A percentile compares a stretch with the other conserved stretches of the same genome.
These are phyloP conservation scores for Sceloporus undulatus DNA, from an alignment of 2,113 vertebrate species.

Conservation along the genomic window DNA sequence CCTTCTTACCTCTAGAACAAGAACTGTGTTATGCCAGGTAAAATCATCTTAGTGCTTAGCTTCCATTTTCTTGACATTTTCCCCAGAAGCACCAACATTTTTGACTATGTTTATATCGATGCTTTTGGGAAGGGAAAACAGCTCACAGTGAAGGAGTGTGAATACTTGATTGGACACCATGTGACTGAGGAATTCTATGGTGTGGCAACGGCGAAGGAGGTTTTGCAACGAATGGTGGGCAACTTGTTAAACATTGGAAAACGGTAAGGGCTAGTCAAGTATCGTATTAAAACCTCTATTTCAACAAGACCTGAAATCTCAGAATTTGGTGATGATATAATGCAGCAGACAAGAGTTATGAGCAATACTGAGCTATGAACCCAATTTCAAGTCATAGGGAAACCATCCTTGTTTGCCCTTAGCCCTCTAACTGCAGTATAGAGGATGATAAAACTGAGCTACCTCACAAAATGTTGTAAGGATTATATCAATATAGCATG, in stretches of 20 bases:
- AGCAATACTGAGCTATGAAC: not conserved
- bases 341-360: not conserved
- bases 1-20: not conserved
- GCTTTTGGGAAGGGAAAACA: conserved; percentile 96
- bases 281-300: too few species aligned
- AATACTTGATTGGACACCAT: conserved; percentile 94
- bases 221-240: conserved; percentile 96
- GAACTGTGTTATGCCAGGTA: not conserved
- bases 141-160: conserved; percentile 94
- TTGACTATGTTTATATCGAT: conserved; percentile 95
- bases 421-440: not conserved
- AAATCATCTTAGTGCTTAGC: not conserved
- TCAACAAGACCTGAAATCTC: fast-evolving
- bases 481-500: not conserved
- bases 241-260: conserved; percentile 97
- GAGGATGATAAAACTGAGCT: not conserved
- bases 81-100: conserved; percentile 89
- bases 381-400: not conserved
- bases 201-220: conserved; percentile 91
- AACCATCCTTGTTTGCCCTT: not conserved
- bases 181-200: conserved; percentile 94
- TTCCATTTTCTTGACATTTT: not conserved
- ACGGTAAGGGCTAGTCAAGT: conserved; percentile 80
- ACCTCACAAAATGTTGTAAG: not conserved
- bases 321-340: not conserved